Percentiles rank a stretch among this genome's conserved stretches.
Evolutionary conservation across 2,888 invertebrate species (phyloP).

Genomic region (Rhingia rostrata): DNA sequence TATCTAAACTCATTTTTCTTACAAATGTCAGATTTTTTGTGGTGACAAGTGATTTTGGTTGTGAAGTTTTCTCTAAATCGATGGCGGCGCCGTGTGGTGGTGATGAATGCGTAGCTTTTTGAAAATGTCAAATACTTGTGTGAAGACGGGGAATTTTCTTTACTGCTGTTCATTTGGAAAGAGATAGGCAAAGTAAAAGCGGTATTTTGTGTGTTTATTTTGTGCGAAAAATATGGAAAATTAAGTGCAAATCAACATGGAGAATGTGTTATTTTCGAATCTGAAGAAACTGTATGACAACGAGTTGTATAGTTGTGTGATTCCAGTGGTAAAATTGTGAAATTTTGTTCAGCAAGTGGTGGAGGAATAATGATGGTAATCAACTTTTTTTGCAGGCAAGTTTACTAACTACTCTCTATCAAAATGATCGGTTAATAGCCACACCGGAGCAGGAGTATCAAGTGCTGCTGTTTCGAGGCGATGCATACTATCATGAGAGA

Average conservation of each 20-base stretch:
- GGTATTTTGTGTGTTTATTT: slow-evolving; percentile 18
- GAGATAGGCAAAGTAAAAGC: slow-evolving; percentile 21
- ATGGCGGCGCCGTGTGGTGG: not conserved
- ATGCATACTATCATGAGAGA: slow-evolving; percentile 87
- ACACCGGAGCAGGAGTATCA: slow-evolving; percentile 87
- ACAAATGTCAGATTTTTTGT: slow-evolving; percentile 65
- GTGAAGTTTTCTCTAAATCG: slow-evolving; percentile 26
- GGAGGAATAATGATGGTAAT: not conserved
- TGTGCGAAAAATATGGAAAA: slow-evolving; percentile 28
- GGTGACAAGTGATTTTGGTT: slow-evolving; percentile 65
- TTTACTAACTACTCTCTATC: slow-evolving; percentile 86
- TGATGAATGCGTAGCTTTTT: not conserved
- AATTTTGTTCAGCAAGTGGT: not conserved
- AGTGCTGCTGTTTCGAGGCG: slow-evolving; percentile 87
- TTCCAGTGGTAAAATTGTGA: slow-evolving; percentile 85
- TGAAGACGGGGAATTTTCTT: slow-evolving; percentile 1
- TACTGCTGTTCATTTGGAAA: slow-evolving; percentile 40
- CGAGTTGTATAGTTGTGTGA: slow-evolving; percentile 88
- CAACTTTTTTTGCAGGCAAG: slow-evolving; percentile 84
- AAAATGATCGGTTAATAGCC: slow-evolving; percentile 84
- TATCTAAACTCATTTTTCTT: slow-evolving; percentile 74
- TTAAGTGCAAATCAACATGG: slow-evolving; percentile 78
- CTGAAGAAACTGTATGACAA: slow-evolving; percentile 88
- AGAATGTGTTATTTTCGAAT: slow-evolving; percentile 86
- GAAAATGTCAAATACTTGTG: slow-evolving; percentile 22